Conservation (phyloP, 2,888 invertebrate genomes). For the Xylocampa areola region DNA sequence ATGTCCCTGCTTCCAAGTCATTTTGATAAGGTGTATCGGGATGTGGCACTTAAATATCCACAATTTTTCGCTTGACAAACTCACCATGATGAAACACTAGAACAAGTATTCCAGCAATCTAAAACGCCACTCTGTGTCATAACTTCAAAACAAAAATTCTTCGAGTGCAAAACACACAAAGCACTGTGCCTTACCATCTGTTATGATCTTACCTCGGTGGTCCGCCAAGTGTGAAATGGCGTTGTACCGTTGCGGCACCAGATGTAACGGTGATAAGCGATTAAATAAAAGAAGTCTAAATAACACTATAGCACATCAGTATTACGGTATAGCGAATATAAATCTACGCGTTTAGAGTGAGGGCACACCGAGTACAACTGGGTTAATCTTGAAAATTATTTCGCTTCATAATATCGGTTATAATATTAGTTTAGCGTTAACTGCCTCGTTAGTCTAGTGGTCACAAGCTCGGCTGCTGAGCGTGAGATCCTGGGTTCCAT, state of each 20-base stretch:
- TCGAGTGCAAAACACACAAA: slow-evolving; percentile 27
- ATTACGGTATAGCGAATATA: slow-evolving; percentile 50
- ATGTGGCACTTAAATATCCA: too few relatives aligned
- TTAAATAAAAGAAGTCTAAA: slow-evolving; percentile 61
- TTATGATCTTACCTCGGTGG: slow-evolving; percentile 51
- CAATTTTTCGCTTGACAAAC: too few relatives aligned
- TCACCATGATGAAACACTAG: too few relatives aligned
- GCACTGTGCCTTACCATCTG: slow-evolving; percentile 45
- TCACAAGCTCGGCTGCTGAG: too few relatives aligned
- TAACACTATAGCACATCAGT: slow-evolving; percentile 52
- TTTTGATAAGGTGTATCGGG: too few relatives aligned
- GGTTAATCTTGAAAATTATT: background rate
- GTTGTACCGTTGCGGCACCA: slow-evolving; percentile 60
- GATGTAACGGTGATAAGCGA: slow-evolving; percentile 62
- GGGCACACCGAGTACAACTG: background rate
- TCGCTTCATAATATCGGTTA: too few relatives aligned
- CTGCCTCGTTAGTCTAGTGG: too few relatives aligned
- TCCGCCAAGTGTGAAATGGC: slow-evolving; percentile 65
- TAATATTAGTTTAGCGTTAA: too few relatives aligned
- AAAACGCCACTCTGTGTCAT: slow-evolving; percentile 15
- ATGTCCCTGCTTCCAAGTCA: too few relatives aligned
- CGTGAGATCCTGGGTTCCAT: too few relatives aligned
- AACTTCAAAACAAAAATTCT: slow-evolving; percentile 23
- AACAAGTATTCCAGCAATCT: too few relatives aligned
- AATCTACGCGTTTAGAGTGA: slow-evolving; percentile 10